Evolutionary conservation across 2,888 invertebrate species (phyloP).

Genomic region (Acleris sparsana): DNA sequence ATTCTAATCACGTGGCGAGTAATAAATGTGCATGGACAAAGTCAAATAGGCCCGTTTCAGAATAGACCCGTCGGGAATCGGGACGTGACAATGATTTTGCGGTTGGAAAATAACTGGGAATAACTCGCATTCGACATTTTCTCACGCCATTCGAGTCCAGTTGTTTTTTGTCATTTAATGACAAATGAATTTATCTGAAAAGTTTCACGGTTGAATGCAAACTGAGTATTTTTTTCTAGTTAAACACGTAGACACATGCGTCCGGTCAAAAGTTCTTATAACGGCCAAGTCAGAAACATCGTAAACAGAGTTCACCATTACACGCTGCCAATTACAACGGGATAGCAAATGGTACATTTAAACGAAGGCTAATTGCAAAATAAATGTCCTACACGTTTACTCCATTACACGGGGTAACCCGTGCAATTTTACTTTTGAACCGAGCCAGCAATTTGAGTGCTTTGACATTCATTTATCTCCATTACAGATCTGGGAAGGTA

Average conservation of each 20-base stretch:
- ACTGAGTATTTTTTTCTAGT: not conserved
- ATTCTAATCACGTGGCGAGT: conserved; percentile 42
- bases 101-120: conserved; percentile 11
- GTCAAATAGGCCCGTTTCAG: conserved; percentile 37
- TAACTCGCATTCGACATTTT: not conserved
- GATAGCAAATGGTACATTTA: conserved; percentile 55
- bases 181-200: too few relatives aligned
- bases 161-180: too few relatives aligned
- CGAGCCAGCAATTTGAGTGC: conserved; percentile 65
- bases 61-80: conserved; percentile 32
- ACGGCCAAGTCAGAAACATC: conserved; percentile 28
- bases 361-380: conserved; percentile 69
- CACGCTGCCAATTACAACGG: conserved; percentile 39
- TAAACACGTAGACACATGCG: not conserved
- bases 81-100: conserved; percentile 34
- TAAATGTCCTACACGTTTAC: conserved; percentile 77
- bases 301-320: conserved; percentile 37
- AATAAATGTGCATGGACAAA: conserved; percentile 38
- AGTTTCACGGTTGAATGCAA: too few relatives aligned
- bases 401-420: conserved; percentile 73
- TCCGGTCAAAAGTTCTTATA: not conserved
- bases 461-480: conserved; percentile 81
- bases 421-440: conserved; percentile 71
- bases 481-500: conserved; percentile 70
- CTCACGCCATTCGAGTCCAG: too few relatives aligned